Evolutionary conservation across 2,888 invertebrate species (phyloP).

Genomic region (Stegana nigrithorax): DNA sequence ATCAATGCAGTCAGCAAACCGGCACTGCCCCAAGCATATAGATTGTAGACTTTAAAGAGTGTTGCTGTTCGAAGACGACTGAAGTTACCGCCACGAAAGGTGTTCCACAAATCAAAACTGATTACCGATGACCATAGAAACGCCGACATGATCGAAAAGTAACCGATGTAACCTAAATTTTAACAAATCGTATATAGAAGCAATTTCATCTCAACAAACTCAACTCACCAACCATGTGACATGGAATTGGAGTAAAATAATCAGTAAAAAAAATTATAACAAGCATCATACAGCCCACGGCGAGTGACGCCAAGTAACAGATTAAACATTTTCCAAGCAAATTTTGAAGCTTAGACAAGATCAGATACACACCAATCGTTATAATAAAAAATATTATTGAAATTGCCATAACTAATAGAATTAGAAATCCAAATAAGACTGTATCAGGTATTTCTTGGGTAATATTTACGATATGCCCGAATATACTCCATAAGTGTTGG

Average conservation of each 20-base stretch:
- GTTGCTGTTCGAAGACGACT: slow-evolving; percentile 38
- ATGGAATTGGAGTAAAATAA: too few relatives aligned
- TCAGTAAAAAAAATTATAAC: slow-evolving; percentile 70
- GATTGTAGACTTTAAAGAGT: slow-evolving; percentile 51
- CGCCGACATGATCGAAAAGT: slow-evolving; percentile 80
- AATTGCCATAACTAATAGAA: slow-evolving; percentile 74
- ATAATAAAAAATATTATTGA: slow-evolving; percentile 78
- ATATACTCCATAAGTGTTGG: background rate
- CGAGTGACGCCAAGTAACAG: slow-evolving; percentile 76
- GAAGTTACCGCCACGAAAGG: slow-evolving; percentile 38
- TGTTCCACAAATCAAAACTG: slow-evolving; percentile 85
- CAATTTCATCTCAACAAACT: too few relatives aligned
- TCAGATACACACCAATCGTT: slow-evolving; percentile 77
- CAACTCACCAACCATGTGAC: background rate
- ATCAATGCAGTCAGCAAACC: slow-evolving; percentile 40
- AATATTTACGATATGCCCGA: background rate
- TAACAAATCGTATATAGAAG: background rate
- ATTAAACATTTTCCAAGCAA: slow-evolving; percentile 78
- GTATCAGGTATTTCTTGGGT: too few relatives aligned
- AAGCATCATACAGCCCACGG: slow-evolving; percentile 71
- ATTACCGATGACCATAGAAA: slow-evolving; percentile 89
- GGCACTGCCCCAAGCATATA: slow-evolving; percentile 61
- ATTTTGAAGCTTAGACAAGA: slow-evolving; percentile 77
- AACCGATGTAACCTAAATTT: slow-evolving; percentile 63
- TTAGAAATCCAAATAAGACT: too few relatives aligned